Base-by-base conservation (phyloP, 2,113 vertebrate genomes). In the Falco punctatus region DNA sequence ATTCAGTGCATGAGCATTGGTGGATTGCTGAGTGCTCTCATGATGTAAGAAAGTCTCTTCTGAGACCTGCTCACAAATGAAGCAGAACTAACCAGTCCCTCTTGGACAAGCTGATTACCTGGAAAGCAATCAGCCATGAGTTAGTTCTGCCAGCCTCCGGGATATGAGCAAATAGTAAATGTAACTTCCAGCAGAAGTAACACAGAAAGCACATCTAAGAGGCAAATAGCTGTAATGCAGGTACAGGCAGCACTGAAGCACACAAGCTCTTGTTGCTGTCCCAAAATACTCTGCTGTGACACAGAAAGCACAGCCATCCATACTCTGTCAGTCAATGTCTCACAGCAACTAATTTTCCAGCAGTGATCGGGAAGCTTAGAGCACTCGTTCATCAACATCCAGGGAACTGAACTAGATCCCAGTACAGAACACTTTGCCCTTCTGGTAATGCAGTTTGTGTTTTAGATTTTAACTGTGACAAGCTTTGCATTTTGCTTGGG, bases 391-490 rank as follows among this genome's bases (percentile, higher is more conserved):
- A 81, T 57, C 61, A 71, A 57, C n/a, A 71, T 15, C 65, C 65
- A 81, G 82, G 46, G 88, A 91, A 81, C 48, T 78, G 75, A 94
- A 85, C 48, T 57, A 75, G 67, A 51, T 77, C 55, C 42, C 49
- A 58, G 64, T 75, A 46, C 9, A 3, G 58, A 83, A 52, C 61
- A 48, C 55, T 87, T 64, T 92, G 74, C 67, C 92, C 80, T 92
- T 72, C 49, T 79, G 83, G 46, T 96, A 94, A 96, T 78, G 59
- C 48, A 92, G 94, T 91, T 94, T 94, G 75, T 96, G 86, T 73
- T 96, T 94, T 66, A 92, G 90, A 85, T 94, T 94, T 90, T 93
- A 74, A 70, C 88, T 75, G 84, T 95, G 92, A 93, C 92, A 95
- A 94, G 83, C 58, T 92, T 71, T 92, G 90, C 70, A 81, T 95